Percentiles rank a stretch among this genome's conserved stretches.
Conservation (phyloP, 2,113 vertebrate genomes). For the human region GRCh38 chr6:138441001-138441500, state of each 20-base stretch:
- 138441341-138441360: neutral
- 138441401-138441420: neutral
- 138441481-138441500: neutral
- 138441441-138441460: neutral
- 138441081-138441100: neutral
- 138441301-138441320: neutral
- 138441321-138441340: neutral
- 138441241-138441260: neutral
- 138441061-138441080: neutral
- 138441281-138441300: neutral
- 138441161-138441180: neutral
- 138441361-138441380: neutral
- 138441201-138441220: too few relatives aligned
- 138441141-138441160: neutral
- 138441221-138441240: neutral
- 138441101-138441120: neutral
- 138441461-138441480: neutral
- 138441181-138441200: neutral
- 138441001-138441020: neutral
- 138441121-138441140: neutral
- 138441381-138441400: neutral
- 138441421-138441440: neutral
- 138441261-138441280: neutral
- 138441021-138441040: neutral
- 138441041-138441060: neutral